Conservation (phyloP, 2,888 invertebrate genomes). For the Timema cristinae region DNA sequence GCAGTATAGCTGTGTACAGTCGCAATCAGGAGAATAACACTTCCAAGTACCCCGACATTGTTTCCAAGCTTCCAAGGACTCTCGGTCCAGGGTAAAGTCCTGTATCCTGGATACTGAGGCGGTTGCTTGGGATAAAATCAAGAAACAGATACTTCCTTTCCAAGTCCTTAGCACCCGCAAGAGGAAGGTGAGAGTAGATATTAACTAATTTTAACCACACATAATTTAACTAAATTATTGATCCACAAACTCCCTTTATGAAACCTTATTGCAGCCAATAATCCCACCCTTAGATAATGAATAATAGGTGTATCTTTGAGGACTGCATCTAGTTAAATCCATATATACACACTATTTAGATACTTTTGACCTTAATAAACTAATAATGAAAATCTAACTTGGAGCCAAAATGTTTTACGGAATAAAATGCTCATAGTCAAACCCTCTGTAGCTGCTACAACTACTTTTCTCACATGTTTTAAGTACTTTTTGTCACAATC, state of each 20-base stretch:
- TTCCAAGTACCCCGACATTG: conserved; percentile 92
- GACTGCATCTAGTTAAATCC: too few species aligned
- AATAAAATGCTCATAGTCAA: too few species aligned
- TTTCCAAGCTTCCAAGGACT: conserved; percentile 62
- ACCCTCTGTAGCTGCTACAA: too few species aligned
- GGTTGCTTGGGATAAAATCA: conserved; percentile 90
- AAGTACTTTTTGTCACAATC: too few species aligned
- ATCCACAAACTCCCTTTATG: background rate
- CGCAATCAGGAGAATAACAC: conserved; percentile 95
- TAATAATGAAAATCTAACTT: too few species aligned
- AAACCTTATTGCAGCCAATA: too few species aligned
- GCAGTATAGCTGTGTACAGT: conserved; percentile 79
- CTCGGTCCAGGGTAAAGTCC: conserved; percentile 58
- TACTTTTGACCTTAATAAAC: too few species aligned
- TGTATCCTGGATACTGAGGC: conserved; percentile 96
- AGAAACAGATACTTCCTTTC: conserved; percentile 90
- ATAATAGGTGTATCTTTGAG: too few species aligned
- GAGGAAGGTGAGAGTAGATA: conserved; percentile 64
- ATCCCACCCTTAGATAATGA: background rate
- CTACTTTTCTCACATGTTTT: too few species aligned
- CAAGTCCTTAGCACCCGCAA: conserved; percentile 94
- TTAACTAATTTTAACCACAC: background rate
- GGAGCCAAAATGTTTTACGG: too few species aligned
- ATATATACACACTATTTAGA: too few species aligned
- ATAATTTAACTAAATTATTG: background rate